phyloP scores from a whole-genome alignment of 2,113 vertebrate genomes.

The Smithornis capensis region DNA sequence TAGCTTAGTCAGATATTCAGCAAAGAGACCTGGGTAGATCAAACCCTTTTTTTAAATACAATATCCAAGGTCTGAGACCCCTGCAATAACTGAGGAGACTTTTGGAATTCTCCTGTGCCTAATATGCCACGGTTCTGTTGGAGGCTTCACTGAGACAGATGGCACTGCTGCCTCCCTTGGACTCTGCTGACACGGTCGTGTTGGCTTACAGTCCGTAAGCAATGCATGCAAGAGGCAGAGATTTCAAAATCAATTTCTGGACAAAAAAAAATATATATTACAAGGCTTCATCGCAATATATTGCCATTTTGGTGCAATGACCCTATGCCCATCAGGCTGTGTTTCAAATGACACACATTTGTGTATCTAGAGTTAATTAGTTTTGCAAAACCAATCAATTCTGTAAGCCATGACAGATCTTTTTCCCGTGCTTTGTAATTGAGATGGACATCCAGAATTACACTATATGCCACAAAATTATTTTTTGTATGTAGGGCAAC shows the following conservation, averaged over 20 bases:
- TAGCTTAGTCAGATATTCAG: neutral
- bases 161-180: neutral
- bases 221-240: neutral
- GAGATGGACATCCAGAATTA: neutral
- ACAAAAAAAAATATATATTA: neutral
- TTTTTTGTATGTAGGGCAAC: neutral
- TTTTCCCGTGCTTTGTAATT: neutral
- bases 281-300: neutral
- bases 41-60: neutral
- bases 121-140: neutral
- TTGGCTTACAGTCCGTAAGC: neutral
- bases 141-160: neutral
- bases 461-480: neutral
- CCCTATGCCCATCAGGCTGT: neutral
- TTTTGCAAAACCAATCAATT: neutral
- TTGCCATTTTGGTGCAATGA: neutral
- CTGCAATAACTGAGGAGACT: neutral
- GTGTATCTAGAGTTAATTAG: neutral
- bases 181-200: neutral
- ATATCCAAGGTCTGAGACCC: neutral
- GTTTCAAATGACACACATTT: accelerated
- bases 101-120: neutral
- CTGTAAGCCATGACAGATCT: neutral
- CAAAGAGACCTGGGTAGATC: neutral
- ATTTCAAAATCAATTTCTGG: neutral